Evolutionary conservation across 2,113 vertebrate genomes (phyloP).

Genomic region (Glareola pratincola): DNA sequence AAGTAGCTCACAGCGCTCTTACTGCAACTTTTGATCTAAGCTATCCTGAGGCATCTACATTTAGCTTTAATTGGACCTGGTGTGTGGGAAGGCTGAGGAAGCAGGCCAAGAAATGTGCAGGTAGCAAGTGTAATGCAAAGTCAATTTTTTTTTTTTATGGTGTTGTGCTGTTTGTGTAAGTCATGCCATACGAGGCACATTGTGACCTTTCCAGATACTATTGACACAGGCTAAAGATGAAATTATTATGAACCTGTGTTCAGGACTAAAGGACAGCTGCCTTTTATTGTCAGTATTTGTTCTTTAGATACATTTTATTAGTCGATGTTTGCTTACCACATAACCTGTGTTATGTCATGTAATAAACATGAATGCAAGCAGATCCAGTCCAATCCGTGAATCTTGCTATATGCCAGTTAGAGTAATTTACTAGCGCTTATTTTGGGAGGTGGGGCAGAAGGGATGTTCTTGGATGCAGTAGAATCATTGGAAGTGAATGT

Average conservation of each 20-base stretch:
- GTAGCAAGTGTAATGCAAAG: background rate
- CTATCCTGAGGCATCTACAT: background rate
- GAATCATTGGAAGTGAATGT: background rate
- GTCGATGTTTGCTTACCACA: background rate
- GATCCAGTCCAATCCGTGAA: background rate
- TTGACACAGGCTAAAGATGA: background rate
- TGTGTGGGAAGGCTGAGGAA: background rate
- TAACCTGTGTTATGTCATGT: background rate
- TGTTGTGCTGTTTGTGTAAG: background rate
- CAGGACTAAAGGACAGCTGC: background rate
- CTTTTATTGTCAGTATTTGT: background rate
- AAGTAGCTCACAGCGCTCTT: background rate
- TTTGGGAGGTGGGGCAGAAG: background rate
- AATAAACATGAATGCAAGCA: background rate
- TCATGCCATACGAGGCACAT: rapidly evolving
- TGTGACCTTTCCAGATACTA: background rate
- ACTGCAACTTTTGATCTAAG: background rate
- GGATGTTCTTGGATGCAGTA: background rate
- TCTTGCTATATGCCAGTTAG: background rate
- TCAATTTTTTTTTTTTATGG: background rate
- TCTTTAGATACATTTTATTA: background rate
- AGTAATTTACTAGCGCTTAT: background rate
- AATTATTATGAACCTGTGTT: background rate
- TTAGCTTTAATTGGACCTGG: background rate
- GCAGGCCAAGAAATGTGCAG: background rate